Evolutionary conservation across 2,113 vertebrate species (phyloP).

Genomic region (Mesocricetus auratus): DNA sequence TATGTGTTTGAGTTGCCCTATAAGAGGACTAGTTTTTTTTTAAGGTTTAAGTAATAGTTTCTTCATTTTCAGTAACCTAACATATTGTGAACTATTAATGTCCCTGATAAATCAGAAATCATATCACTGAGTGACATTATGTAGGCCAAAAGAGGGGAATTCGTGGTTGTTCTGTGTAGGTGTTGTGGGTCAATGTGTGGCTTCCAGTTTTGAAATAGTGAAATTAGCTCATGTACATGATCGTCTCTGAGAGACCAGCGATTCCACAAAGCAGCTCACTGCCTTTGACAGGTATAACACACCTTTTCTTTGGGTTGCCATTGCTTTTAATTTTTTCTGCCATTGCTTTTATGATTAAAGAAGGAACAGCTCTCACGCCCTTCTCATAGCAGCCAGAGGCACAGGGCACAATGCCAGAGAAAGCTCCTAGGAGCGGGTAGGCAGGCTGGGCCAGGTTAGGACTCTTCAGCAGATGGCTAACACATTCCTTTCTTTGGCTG

Average conservation of each 20-base stretch:
- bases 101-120: conserved; percentile 28
- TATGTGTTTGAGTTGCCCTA: conserved; percentile 7
- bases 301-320: not conserved
- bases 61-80: conserved; percentile 44
- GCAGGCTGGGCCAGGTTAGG: not conserved
- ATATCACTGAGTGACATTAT: not conserved
- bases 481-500: not conserved
- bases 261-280: not conserved
- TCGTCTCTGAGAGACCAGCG: not conserved
- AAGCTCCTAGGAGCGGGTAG: not conserved
- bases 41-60: not conserved
- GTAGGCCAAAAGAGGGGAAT: conserved; percentile 16
- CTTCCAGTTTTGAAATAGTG: conserved; percentile 17
- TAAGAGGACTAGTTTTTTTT: conserved; percentile 1
- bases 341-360: not conserved
- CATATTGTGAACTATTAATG: not conserved
- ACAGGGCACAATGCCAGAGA: not conserved
- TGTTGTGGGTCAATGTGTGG: not conserved
- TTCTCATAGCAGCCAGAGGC: not conserved
- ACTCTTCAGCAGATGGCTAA: accelerated
- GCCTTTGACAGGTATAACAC: not conserved
- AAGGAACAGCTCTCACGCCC: not conserved
- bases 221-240: not conserved
- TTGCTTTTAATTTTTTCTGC: conserved; percentile 3
- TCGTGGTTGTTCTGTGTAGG: not conserved